These are phyloP conservation scores for Nymphalis c-album DNA, from an alignment of 2,888 invertebrate genomes.

Conservation along the genomic window DNA sequence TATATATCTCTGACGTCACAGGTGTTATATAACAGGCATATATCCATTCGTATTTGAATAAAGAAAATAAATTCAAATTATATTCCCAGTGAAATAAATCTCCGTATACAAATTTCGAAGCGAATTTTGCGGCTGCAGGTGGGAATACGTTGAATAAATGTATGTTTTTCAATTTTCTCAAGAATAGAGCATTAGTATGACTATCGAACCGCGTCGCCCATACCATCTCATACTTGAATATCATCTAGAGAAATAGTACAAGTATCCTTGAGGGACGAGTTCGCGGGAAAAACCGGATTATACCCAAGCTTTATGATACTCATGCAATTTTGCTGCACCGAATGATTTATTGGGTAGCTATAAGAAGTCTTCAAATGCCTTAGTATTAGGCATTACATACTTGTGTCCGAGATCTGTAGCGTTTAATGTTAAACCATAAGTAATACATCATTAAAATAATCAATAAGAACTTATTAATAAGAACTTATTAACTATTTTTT, in stretches of 20 bases:
- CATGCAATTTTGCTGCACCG: neutral
- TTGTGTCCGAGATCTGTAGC: too few species aligned
- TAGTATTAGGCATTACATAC: too few species aligned
- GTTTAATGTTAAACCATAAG: too few species aligned
- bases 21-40: conserved; percentile 17
- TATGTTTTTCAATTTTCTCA: conserved; percentile 36
- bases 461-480: neutral
- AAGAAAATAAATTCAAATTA: conserved; percentile 32
- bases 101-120: conserved; percentile 27
- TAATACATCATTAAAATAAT: neutral
- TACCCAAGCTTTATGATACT: neutral
- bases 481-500: neutral
- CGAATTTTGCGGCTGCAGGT: conserved; percentile 34
- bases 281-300: neutral
- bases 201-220: conserved; percentile 9
- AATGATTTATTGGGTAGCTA: neutral
- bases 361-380: neutral
- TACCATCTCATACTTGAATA: conserved; percentile 5
- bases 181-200: conserved; percentile 27
- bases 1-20: conserved; percentile 5
- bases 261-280: neutral
- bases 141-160: conserved; percentile 37
- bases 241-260: neutral
- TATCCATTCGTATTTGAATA: conserved; percentile 15
- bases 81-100: conserved; percentile 31